Base-by-base conservation (phyloP, 2,113 vertebrate genomes). In the Crypturellus undulatus region DNA sequence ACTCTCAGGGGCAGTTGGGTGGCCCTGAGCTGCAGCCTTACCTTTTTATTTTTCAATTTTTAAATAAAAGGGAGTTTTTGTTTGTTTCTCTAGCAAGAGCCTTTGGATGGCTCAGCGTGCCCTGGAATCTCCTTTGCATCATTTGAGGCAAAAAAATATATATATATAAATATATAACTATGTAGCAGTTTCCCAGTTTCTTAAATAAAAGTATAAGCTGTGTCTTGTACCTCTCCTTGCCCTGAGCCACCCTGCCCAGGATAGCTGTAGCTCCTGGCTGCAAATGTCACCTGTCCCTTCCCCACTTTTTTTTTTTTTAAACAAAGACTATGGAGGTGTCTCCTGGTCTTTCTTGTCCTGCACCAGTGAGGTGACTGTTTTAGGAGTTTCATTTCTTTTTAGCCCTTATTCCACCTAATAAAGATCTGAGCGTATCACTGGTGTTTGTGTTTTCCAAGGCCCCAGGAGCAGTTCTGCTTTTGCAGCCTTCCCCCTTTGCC, bases 381-480 rank as follows among this genome's bases (percentile, higher is more conserved):
- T 87, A 91, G 87, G 77, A 79, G 73, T 96, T 96, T 84, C 1
- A 38, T 96, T 97, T 97, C 93, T 96, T 93, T 96, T 49, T 77
- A 89, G 84, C 93, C 94, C 87, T 76, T 68, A 86, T 71, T 95
- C 91, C 94, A 95, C 94, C 91, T 93, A 98, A 98, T 98, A 98
- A 98, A 98, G 65, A 95, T 95, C 94, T 97, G 92, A 97, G 83
- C 94, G 7, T 94, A 97, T 83, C 51, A 9, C 19, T 14, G 30
- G 70, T 77, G 65, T 97, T 88, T 94, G 82, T 17, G 12, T 92
- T 95, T 77, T 87, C 82, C 54, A 42, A 42, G 40, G 40, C 40
- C 40, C 12, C 11, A 12, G 40, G 40, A 42, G 40, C 12, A 42
- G 40, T 42, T 42, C 40, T 42, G 40, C 40, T 42, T 42, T 42